Evolutionary conservation across 2,113 vertebrate genomes (phyloP).

Genomic region (Engystomops pustulosus): DNA sequence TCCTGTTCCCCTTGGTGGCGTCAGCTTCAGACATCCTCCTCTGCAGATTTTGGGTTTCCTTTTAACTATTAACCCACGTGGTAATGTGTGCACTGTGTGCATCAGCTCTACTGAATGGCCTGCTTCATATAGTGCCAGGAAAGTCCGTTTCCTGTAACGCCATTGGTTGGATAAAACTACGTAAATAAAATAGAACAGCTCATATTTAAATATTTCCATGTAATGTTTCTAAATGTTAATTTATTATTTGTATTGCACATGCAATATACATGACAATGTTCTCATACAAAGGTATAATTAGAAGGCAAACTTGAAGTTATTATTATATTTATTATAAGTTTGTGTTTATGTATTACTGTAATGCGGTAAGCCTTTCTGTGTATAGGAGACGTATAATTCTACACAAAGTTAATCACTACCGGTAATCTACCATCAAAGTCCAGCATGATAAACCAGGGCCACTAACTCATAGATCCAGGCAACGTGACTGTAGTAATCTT

Average conservation of each 20-base stretch:
- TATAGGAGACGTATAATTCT: background rate
- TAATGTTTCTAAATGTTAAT: conserved; percentile 29
- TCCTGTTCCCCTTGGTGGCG: conserved; percentile 33
- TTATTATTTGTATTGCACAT: background rate
- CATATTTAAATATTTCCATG: conserved; percentile 63
- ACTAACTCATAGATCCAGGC: no score
- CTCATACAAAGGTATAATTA: background rate
- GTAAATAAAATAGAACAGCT: conserved; percentile 66
- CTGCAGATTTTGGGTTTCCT: conserved; percentile 59
- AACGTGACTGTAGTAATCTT: no score
- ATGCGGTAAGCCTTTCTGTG: no score
- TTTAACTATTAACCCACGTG: conserved; percentile 69
- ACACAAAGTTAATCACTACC: background rate
- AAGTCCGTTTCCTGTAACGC: conserved; percentile 63
- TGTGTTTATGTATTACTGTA: no score
- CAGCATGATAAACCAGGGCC: no score
- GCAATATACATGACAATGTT: background rate
- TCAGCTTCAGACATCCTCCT: conserved; percentile 64
- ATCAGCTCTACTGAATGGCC: conserved; percentile 46
- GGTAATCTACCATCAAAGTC: no score
- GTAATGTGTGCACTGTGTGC: conserved; percentile 66
- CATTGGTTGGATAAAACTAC: conserved; percentile 63
- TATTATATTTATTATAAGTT: background rate
- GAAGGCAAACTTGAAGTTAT: background rate
- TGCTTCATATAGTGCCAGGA: conserved; percentile 62